Evolutionary conservation across 1,140 invertebrate genomes (phyloP).

Genomic region (Acromyrmex echinatior): DNA sequence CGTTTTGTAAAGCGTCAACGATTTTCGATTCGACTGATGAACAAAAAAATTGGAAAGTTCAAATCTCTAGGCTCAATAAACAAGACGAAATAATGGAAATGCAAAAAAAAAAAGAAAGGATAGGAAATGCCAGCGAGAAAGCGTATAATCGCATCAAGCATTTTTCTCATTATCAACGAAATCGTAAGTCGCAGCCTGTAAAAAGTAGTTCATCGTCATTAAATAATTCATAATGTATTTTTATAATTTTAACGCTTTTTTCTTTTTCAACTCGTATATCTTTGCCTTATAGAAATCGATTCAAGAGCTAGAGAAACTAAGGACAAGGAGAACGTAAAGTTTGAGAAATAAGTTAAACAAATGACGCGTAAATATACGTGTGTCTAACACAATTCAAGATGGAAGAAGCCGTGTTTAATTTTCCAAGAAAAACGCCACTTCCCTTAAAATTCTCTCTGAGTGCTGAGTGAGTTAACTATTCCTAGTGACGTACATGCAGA

Average conservation of each 20-base stretch:
- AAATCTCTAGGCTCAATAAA: neutral
- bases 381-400: neutral
- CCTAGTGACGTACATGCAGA: neutral
- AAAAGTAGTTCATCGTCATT: neutral
- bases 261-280: neutral
- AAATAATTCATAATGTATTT: neutral
- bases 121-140: conserved; percentile 24
- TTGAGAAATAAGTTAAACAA: neutral
- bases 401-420: neutral
- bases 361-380: conserved; percentile 1
- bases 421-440: neutral
- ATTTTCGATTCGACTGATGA: conserved; percentile 35
- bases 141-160: conserved; percentile 2
- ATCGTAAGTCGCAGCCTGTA: neutral
- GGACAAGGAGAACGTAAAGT: neutral
- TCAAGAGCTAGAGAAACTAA: neutral
- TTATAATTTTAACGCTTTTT: neutral
- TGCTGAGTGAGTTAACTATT: neutral
- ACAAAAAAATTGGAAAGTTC: conserved; percentile 71
- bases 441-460: neutral
- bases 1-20: conserved; percentile 32
- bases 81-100: conserved; percentile 21
- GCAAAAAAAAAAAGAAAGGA: conserved; percentile 7
- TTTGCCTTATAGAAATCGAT: neutral
- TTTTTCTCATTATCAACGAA: neutral